Conservation (phyloP, 2,888 invertebrate genomes). For the Lumbricus terrestris region DNA sequence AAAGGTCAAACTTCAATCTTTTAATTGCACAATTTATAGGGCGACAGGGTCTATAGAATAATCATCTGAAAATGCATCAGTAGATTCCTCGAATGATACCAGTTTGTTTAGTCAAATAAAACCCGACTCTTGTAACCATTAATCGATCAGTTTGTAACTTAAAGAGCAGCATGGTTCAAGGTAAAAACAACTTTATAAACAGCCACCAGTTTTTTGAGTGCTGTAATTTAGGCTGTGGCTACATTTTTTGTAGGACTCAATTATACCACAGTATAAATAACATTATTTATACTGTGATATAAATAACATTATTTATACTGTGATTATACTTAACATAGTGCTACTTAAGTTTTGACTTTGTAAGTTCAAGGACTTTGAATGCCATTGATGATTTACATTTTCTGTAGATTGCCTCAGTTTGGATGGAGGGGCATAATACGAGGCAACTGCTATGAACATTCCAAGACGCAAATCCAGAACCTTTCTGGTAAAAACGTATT, state of each 20-base stretch:
- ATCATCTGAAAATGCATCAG: background rate
- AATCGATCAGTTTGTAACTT: background rate
- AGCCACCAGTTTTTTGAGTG: too few species aligned
- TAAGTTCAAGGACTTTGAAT: background rate
- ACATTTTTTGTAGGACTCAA: too few species aligned
- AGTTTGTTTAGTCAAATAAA: too few species aligned
- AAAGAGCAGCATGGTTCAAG: background rate
- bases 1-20: background rate
- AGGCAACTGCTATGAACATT: background rate
- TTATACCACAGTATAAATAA: too few species aligned
- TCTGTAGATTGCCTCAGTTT: conserved; percentile 1
- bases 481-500: background rate
- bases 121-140: too few species aligned
- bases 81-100: too few species aligned
- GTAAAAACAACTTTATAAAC: too few species aligned
- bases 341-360: background rate
- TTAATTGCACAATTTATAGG: background rate
- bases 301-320: too few species aligned
- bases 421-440: background rate
- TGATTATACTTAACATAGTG: background rate
- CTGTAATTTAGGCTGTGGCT: too few species aligned
- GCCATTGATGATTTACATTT: background rate
- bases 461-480: background rate
- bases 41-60: background rate
- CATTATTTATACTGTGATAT: too few species aligned